Conservation (phyloP, 2,797 vertebrate species). For the Tragopan temminckii region DNA sequence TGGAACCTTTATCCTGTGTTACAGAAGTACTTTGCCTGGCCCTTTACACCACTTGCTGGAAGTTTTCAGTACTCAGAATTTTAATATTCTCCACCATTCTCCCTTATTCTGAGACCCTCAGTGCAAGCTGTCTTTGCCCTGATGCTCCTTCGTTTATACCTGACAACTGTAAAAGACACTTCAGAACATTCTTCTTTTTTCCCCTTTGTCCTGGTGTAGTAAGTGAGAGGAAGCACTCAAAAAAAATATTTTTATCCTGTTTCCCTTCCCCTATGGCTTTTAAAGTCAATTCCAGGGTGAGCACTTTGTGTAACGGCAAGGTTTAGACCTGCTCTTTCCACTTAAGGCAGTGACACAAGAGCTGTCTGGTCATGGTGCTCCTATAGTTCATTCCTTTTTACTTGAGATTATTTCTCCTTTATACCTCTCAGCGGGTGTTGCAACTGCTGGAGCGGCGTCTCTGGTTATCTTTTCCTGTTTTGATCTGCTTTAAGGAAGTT, state of each 20-base stretch:
- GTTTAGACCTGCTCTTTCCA: not conserved
- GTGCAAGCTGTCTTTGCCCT: not conserved
- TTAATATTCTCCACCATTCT: not conserved
- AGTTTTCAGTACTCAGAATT: not conserved
- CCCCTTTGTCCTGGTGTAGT: not conserved
- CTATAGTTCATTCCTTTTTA: not conserved
- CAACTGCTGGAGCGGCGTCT: not conserved
- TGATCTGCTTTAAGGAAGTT: not conserved
- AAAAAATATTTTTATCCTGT: not conserved
- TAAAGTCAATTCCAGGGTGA: not conserved
- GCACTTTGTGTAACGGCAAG: not conserved
- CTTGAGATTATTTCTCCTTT: not conserved
- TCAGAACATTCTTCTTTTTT: not conserved
- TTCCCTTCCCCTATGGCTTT: not conserved
- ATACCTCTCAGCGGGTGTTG: not conserved
- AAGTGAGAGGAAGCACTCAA: not conserved
- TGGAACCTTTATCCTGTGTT: not conserved
- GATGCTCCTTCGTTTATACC: not conserved
- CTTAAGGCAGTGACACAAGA: not conserved
- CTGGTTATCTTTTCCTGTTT: constrained; percentile 24
- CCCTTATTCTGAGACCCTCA: not conserved
- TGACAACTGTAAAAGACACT: not conserved
- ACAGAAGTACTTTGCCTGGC: not conserved
- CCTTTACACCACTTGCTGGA: not conserved
- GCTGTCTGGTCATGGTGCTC: not conserved